Evolutionary conservation across 1,140 invertebrate species (phyloP), one percentile per base, ranked within the genome.

Genomic region (Lepidurus arcticus): DNA sequence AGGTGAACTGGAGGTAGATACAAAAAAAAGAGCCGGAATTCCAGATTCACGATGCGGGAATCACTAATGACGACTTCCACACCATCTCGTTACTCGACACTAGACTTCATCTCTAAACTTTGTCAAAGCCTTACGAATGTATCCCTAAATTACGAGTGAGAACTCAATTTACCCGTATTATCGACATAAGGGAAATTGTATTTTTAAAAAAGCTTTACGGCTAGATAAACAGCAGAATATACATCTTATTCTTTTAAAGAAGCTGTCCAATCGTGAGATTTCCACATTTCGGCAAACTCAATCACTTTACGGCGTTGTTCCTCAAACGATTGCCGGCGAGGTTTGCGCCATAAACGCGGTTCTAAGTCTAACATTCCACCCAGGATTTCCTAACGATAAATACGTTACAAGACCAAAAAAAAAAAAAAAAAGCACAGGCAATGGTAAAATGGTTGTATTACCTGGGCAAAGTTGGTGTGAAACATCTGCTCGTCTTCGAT

Each of bases 401-500:
- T 42, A 45, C 9, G 74, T 65, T 65, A 44, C 13, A 79, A 80
- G 76, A 75, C 53, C 13, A 79, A 80, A 77, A 75, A 76, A 76
- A 45, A 81, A 78, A 79, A 80, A 77, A 75, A 76, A 76, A 45
- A 81, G 78, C 78, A 79, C 44, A 42, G 44, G 53, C 42, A 47
- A 21, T 24, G 16, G 74, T 16, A 11, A 43, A 44, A 13, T 65
- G 76, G 21, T 80, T 75, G 16, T 65, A 13, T 84, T 86, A 94
- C 95, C 87, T 94, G 91, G 53, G 93, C 96, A 90, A 98, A 99
- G 87, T 94, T 93, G 73, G 83, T 86, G 0, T 96, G 93, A 86
- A 98, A 99, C 44, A 90, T 83, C 78, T 90, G 86, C 84, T 96
- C 93, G 86, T 99, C 94, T 87, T 99, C 97, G 82, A 99, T 97